Evolutionary conservation across 1,140 invertebrate species (phyloP).

Genomic region (Lordiphosa mommai): DNA sequence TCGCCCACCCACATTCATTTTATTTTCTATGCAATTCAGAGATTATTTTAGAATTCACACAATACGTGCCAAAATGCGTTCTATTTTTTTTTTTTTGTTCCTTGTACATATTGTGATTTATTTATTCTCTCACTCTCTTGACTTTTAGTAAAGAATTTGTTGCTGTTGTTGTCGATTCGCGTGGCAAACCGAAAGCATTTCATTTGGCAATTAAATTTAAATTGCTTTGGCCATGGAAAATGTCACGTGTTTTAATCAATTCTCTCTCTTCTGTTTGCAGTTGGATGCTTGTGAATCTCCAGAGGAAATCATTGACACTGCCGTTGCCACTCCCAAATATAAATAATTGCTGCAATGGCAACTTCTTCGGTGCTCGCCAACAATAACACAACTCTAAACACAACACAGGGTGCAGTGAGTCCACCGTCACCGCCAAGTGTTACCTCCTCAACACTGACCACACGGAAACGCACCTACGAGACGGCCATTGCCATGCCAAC

Average conservation of each 20-base stretch:
- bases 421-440: conserved; percentile 20
- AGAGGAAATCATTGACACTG: conserved; percentile 51
- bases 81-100: neutral
- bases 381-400: conserved; percentile 66
- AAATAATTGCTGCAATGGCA: conserved; percentile 72
- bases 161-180: conserved; percentile 10
- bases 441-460: conserved; percentile 43
- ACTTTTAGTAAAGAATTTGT: conserved; percentile 16
- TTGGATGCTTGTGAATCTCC: conserved; percentile 4
- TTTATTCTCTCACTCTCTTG: neutral
- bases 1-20: too few relatives aligned
- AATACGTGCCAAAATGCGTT: too few relatives aligned
- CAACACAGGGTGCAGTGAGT: conserved; percentile 26
- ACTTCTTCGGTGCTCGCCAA: conserved; percentile 75
- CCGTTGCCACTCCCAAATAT: conserved; percentile 16
- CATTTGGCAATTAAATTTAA: conserved; percentile 40
- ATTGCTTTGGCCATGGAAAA: conserved; percentile 25
- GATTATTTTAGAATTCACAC: too few relatives aligned
- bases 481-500: conserved; percentile 68
- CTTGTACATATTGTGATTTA: conserved; percentile 1
- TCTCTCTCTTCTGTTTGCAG: neutral
- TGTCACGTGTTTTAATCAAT: conserved; percentile 26
- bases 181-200: conserved; percentile 22
- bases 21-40: too few relatives aligned
- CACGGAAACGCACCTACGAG: conserved; percentile 72